A percentile compares a stretch with the other conserved stretches of the same genome.
phyloP scores from a whole-genome alignment of 2,113 vertebrate species.

The Natator depressus region DNA sequence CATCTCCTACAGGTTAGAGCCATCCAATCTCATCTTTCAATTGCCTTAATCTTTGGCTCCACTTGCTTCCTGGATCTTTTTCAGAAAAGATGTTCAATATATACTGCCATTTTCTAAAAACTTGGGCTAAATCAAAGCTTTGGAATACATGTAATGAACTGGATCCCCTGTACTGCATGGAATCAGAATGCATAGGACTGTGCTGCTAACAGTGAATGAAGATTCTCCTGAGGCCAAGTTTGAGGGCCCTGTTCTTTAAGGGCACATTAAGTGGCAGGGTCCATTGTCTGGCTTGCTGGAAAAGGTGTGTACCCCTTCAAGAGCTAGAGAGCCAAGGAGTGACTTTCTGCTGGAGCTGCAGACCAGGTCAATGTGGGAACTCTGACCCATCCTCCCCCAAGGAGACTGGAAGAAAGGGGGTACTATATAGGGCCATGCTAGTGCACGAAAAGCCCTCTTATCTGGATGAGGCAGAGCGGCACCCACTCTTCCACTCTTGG shows the following conservation, averaged over 20 bases:
- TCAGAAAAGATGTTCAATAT: neutral
- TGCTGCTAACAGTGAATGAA: neutral
- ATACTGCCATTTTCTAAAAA: neutral
- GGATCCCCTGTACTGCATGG: neutral
- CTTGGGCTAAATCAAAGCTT: neutral
- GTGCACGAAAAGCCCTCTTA: neutral
- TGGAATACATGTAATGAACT: neutral
- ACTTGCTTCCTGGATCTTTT: neutral
- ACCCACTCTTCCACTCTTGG: neutral
- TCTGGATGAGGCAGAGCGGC: neutral
- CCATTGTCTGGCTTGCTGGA: neutral
- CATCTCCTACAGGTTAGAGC: neutral
- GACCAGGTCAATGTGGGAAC: neutral
- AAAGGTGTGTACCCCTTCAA: neutral
- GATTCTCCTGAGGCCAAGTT: neutral
- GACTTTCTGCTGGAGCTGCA: neutral
- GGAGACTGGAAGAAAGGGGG: neutral
- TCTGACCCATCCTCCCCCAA: neutral
- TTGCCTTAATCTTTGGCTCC: neutral
- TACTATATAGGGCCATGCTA: neutral
- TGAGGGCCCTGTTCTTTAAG: neutral
- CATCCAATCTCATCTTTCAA: neutral
- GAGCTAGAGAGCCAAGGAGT: neutral
- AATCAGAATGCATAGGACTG: neutral
- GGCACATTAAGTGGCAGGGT: neutral